Evolutionary conservation across 2,113 vertebrate species (phyloP).

Genomic region (Onychorhynchus coronatus): DNA sequence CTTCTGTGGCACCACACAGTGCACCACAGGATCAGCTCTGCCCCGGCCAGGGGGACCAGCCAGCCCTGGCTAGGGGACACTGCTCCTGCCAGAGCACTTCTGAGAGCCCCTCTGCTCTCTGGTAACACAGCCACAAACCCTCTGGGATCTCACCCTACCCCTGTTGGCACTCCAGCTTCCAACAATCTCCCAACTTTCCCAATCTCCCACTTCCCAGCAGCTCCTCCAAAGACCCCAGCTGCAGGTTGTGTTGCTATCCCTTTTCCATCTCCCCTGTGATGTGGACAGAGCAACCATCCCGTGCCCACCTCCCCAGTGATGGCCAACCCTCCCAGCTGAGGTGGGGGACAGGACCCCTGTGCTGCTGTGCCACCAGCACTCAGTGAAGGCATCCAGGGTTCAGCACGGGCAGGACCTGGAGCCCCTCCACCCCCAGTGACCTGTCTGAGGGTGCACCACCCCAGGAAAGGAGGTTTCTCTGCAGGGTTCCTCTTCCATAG

Average conservation of each 20-base stretch:
- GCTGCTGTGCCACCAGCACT: background rate
- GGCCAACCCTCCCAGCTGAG: background rate
- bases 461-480: background rate
- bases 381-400: background rate
- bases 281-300: background rate
- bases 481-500: background rate
- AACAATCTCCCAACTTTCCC: background rate
- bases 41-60: background rate
- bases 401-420: background rate
- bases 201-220: background rate
- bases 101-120: background rate
- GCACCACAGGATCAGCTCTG: background rate
- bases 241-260: background rate
- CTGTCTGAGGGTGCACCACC: background rate
- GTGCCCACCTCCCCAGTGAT: background rate
- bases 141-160: background rate
- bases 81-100: background rate
- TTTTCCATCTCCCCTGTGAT: background rate
- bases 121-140: background rate
- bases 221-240: background rate
- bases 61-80: background rate
- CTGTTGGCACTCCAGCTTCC: background rate
- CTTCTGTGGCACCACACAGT: fast-evolving
- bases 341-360: fast-evolving
- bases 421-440: background rate